Base-by-base conservation (phyloP, 2,113 vertebrate genomes). In the Rostratula benghalensis region DNA sequence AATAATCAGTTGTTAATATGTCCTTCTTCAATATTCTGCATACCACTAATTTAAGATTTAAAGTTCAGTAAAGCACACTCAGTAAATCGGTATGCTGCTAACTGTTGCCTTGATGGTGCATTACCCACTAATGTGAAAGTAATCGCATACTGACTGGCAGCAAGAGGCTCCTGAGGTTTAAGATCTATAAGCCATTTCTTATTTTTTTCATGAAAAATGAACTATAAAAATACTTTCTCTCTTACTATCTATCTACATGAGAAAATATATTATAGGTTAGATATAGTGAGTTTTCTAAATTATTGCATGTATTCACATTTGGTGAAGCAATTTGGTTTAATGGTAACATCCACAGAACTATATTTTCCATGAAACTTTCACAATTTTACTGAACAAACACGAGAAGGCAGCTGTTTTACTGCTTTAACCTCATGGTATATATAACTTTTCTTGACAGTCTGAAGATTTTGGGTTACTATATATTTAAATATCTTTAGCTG, bases 281-380 rank as follows among this genome's bases (percentile, higher is more conserved):
- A 95, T 70, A 92, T 77, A 96, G 80, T 93, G 71, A 97, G 39
- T 83, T 92, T 97, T 93, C 45, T 82, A 64, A 93, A 93, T 90
- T 77, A 68, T 41, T 69, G 25, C 39, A 61, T 63, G 13, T 76
- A 87, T 94, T 92, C 69, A 87, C 31, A 41, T 92, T 41, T 84
- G 45, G 48, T 70, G 60, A 96, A 88, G 24, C 19, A 73, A 41
- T 94, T 68, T 92, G 76, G 24, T 93, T 87, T 93, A n/a, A 92
- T 39, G 78, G 57, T 79, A 92, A 90, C 63, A 56, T 48, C 9
- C 46, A 76, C 39, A 67, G 69, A 95, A 96, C 94, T 94, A 92
- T 81, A 94, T 91, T 96, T 96, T 96, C 89, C 79, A 85, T 92
- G 59, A 89, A 86, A 89, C 5, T 79, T 50, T 25, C 68, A 84